Evolutionary conservation across 2,113 vertebrate species (phyloP).

Genomic region (Nyctereutes procyonoides): DNA sequence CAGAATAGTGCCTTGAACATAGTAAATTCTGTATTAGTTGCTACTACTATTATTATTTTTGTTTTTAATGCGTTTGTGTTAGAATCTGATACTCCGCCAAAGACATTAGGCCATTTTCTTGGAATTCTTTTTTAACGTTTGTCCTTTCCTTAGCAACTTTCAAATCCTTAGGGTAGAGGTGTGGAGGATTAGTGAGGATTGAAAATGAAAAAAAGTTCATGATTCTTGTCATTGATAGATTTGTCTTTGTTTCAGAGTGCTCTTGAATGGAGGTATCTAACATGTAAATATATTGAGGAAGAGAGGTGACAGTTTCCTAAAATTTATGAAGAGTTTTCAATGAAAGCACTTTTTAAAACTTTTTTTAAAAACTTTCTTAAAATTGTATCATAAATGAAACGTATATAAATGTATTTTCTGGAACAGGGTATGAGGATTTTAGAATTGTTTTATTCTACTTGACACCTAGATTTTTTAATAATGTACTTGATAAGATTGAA

Average conservation of each 20-base stretch:
- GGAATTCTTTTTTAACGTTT: background rate
- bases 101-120: constrained; percentile 11
- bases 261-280: constrained; percentile 12
- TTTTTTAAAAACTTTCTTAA: background rate
- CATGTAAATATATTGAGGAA: background rate
- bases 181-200: background rate
- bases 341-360: background rate
- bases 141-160: background rate
- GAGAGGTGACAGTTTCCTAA: background rate
- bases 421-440: background rate
- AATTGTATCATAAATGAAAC: background rate
- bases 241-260: constrained; percentile 9
- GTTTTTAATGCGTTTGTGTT: background rate
- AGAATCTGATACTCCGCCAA: background rate
- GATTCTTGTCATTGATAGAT: constrained; percentile 6
- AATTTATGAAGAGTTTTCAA: constrained; percentile 6
- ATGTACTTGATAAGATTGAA: background rate
- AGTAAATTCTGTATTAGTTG: background rate
- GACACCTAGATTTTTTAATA: background rate
- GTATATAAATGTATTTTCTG: constrained; percentile 36
- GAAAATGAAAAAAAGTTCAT: constrained; percentile 19
- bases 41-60: background rate
- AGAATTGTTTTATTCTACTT: constrained; percentile 32
- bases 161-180: background rate
- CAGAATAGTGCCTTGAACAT: background rate